A percentile compares a stretch with the other conserved stretches of the same genome.
These are phyloP conservation scores for Microcebus ravelobensis DNA, from an alignment of 2,113 vertebrate genomes.

Conservation along the genomic window DNA sequence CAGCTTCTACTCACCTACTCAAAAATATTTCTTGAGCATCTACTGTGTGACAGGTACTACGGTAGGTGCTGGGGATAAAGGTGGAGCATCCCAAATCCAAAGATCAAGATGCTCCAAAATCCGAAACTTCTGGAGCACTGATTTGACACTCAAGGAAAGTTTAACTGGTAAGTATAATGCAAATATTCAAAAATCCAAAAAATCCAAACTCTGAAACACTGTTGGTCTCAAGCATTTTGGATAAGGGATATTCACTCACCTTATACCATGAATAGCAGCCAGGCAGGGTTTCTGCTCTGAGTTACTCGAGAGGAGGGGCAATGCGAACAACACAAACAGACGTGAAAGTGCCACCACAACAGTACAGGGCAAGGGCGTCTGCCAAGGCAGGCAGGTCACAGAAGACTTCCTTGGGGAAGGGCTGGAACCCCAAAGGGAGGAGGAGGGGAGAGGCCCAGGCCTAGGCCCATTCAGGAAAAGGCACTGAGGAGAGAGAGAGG, in stretches of 20 bases:
- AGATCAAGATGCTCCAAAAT: neutral
- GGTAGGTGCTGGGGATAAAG: accelerated
- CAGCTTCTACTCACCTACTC: neutral
- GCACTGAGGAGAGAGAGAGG: neutral
- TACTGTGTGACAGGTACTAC: neutral
- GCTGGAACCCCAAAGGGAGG: neutral
- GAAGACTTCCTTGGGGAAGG: neutral
- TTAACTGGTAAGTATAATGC: neutral
- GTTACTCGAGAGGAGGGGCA: neutral
- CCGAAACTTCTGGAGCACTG: neutral
- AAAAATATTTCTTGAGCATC: neutral
- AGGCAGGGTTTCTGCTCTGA: neutral
- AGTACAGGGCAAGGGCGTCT: accelerated
- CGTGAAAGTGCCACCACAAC: accelerated
- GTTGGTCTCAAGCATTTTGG: neutral
- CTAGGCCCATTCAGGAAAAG: accelerated
- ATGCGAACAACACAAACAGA: accelerated
- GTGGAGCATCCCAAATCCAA: neutral
- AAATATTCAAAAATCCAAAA: neutral
- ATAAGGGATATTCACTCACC: neutral
- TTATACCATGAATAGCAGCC: neutral
- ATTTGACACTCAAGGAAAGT: neutral
- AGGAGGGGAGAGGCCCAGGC: neutral
- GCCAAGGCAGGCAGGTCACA: too few species aligned
- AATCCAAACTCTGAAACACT: neutral